Evolutionary conservation across 2,888 invertebrate genomes (phyloP).

Genomic region (Beris morrisii): DNA sequence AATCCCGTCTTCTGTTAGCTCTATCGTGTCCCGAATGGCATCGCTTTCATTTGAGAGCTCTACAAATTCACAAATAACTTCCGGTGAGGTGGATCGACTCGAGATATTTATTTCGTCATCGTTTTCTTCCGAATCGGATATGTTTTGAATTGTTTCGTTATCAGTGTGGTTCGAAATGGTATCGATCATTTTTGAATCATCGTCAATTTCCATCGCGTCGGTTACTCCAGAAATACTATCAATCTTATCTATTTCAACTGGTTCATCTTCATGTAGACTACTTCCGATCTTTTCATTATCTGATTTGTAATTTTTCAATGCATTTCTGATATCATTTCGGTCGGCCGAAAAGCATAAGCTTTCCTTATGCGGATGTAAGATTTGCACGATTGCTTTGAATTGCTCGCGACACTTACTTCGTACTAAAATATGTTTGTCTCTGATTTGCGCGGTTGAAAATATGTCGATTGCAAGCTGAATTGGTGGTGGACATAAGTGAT

Average conservation of each 20-base stretch:
- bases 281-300: conserved; percentile 20
- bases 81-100: conserved; percentile 4
- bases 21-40: no score
- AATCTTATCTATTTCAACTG: conserved; percentile 26
- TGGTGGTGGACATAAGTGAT: conserved; percentile 48
- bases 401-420: conserved; percentile 41
- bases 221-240: no score
- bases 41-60: not conserved
- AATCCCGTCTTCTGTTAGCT: no score
- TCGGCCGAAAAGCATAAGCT: conserved; percentile 45
- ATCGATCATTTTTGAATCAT: conserved; percentile 20
- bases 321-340: conserved; percentile 43
- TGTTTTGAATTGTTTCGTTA: not conserved
- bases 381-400: conserved; percentile 44
- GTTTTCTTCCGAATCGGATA: conserved; percentile 6
- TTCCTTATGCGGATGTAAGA: conserved; percentile 49
- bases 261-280: not conserved
- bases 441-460: conserved; percentile 41
- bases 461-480: conserved; percentile 43
- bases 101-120: conserved; percentile 1
- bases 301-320: conserved; percentile 37
- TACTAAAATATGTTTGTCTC: conserved; percentile 42
- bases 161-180: not conserved
- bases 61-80: not conserved
- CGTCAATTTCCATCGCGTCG: no score